Base-by-base conservation (phyloP, 2,797 vertebrate genomes). In the Gouania willdenowi region DNA sequence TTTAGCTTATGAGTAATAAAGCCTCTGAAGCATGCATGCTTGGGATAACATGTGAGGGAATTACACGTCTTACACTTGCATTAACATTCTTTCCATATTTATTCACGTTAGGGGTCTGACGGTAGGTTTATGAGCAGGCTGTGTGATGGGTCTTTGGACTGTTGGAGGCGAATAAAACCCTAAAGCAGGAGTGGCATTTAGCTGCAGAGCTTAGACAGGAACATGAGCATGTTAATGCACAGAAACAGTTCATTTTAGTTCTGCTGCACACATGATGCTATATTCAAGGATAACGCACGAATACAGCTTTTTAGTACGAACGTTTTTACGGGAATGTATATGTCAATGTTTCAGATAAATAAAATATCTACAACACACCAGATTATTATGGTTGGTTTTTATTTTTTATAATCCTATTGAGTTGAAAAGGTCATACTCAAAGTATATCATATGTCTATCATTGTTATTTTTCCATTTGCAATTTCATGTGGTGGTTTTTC, bases 41-140 rank as follows among this genome's bases (percentile, higher is more conserved):
- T 53, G 63, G 61, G 58, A 69, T 47, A 65, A 54, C 24, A 31
- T 50, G 66, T 18, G 40, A 31, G 46, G 40, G 63, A 62, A 63
- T 71, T 55, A 41, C 11, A 27, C 49, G 49, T 13, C 64, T 66
- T 60, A 59, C 19, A 16, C 42, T 40, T 12, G 45, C 75, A 83
- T 84, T 74, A 76, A 84, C 71, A 83, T 87, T 86, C 71, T 71
- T 81, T 83, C 75, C 63, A 21, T 80, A 56, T 82, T 81, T 71
- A 61, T 66, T 67, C 32, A 54, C 50, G 57, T 76, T 18, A 38
- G 47, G 33, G 27, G 57, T 40, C 40, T 33, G 41, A 44, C 55
- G 32, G 29, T 68, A 51, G 57, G 47, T 64, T 54, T 63, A 26
- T 15, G 19, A 41, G 58, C 10, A 2, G 41, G 39, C 45, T 25